Evolutionary conservation across 2,797 vertebrate species (phyloP).

Genomic region (Chelidonichthys spinosus): DNA sequence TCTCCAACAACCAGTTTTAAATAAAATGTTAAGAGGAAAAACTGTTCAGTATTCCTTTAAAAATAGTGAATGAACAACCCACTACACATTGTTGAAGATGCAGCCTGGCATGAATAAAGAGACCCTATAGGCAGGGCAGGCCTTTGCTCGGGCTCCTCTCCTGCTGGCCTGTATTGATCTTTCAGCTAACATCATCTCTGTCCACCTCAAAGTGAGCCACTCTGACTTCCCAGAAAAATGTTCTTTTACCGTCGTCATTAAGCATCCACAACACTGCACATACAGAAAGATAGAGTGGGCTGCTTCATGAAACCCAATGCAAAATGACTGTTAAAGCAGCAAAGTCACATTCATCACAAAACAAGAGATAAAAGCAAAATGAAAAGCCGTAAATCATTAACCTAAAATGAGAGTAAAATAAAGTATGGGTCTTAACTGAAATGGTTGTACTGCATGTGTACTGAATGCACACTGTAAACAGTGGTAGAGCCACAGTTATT

Average conservation of each 20-base stretch:
- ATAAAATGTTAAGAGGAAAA: neutral
- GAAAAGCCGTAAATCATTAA: neutral
- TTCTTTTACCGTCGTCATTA: neutral
- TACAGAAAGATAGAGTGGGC: neutral
- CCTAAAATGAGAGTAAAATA: neutral
- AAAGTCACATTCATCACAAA: neutral
- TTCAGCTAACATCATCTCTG: neutral
- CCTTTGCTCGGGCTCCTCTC: neutral
- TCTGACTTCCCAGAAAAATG: slow-evolving; percentile 1
- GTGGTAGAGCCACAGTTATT: neutral
- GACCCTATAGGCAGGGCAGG: neutral
- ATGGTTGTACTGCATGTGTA: neutral
- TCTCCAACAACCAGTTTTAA: neutral
- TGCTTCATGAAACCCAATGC: neutral
- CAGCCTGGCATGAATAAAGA: neutral
- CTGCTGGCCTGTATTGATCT: neutral
- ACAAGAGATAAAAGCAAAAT: neutral
- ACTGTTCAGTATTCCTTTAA: neutral
- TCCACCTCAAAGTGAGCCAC: neutral
- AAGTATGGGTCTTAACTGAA: neutral
- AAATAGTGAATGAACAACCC: neutral
- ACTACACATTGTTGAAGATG: neutral
- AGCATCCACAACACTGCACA: neutral
- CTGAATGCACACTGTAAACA: neutral
- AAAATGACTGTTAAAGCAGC: neutral